phyloP scores from a whole-genome alignment of 2,113 vertebrate genomes.

The Xyliphius kryptos region DNA sequence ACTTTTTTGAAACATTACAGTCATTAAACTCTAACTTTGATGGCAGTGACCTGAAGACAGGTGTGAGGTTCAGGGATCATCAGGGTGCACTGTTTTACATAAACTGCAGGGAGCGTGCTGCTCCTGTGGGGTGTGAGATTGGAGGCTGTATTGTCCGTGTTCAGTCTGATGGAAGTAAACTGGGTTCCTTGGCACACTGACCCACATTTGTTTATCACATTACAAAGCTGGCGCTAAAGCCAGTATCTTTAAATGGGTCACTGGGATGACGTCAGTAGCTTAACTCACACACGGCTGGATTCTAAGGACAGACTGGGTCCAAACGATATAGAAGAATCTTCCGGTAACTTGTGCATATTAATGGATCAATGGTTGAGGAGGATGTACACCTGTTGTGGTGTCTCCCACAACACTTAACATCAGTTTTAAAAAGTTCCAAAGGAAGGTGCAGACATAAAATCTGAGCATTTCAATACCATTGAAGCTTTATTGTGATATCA shows the following conservation, averaged over 20 bases:
- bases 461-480: conserved; percentile 55
- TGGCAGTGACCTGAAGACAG: too few relatives aligned
- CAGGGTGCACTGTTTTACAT: too few relatives aligned
- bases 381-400: too few relatives aligned
- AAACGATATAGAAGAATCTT: background rate
- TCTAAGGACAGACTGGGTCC: background rate
- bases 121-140: too few relatives aligned
- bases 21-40: too few relatives aligned
- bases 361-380: too few relatives aligned
- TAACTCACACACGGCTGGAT: background rate
- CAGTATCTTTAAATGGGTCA: background rate
- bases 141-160: too few relatives aligned
- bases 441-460: background rate
- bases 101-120: too few relatives aligned
- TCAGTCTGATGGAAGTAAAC: background rate
- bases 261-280: background rate
- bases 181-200: conserved; percentile 14
- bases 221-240: background rate
- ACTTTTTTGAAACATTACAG: too few relatives aligned
- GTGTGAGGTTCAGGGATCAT: too few relatives aligned
- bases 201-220: conserved; percentile 12
- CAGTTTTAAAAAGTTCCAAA: background rate
- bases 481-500: conserved; percentile 93
- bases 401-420: too few relatives aligned
- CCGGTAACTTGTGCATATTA: too few relatives aligned